phyloP scores from a whole-genome alignment of 2,113 vertebrate species.

The Pituophis catenifer region DNA sequence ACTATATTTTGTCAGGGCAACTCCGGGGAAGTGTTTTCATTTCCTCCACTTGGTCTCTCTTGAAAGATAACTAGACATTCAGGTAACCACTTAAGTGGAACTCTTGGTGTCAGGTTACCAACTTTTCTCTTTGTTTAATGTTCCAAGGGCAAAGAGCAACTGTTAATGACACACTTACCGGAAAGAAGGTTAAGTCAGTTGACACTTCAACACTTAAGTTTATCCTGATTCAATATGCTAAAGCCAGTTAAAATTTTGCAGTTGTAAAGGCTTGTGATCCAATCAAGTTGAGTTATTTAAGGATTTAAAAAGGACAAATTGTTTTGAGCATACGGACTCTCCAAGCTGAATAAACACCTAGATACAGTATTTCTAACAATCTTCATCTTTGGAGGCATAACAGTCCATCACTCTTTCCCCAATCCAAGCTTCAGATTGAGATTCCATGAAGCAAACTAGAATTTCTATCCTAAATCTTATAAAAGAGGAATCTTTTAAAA shows the following conservation, averaged over 20 bases:
- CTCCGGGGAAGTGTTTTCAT: slow-evolving; percentile 34
- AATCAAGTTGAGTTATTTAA: background rate
- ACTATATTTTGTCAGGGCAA: slow-evolving; percentile 17
- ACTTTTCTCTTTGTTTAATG: slow-evolving; percentile 51
- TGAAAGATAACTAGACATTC: slow-evolving; percentile 46
- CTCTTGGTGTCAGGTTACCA: slow-evolving; percentile 51
- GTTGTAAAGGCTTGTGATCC: slow-evolving; percentile 32
- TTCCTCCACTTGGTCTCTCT: slow-evolving; percentile 35
- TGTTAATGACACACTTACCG: slow-evolving; percentile 50
- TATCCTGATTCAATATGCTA: slow-evolving; percentile 42
- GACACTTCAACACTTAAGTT: slow-evolving; percentile 39
- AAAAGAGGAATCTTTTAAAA: background rate
- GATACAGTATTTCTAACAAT: slow-evolving; percentile 42
- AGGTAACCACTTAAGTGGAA: slow-evolving; percentile 59
- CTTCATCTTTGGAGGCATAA: background rate
- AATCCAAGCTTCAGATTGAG: background rate
- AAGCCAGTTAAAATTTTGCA: slow-evolving; percentile 17
- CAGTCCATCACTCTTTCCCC: background rate
- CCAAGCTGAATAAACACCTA: slow-evolving; percentile 49
- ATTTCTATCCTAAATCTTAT: background rate
- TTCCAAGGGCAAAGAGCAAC: slow-evolving; percentile 57
- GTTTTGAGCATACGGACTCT: slow-evolving; percentile 1
- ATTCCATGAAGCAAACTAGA: background rate
- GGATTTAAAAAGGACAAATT: background rate
- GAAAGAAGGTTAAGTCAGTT: slow-evolving; percentile 60